Base-by-base conservation (phyloP, 1,140 invertebrate species). In the Hyles euphorbiae region DNA sequence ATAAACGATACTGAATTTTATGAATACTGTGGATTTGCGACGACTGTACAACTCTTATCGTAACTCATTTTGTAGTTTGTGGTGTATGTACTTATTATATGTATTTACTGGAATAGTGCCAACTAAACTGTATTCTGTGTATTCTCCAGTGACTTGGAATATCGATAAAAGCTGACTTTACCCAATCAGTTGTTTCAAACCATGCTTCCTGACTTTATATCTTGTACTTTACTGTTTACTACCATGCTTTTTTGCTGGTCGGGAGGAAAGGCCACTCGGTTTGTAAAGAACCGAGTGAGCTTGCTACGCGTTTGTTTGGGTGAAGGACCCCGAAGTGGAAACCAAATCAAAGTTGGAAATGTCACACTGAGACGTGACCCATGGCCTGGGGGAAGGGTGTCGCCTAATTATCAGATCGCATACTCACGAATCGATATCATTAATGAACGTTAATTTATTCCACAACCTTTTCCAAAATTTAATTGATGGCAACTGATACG, bases 271-370 rank as follows among this genome's bases (percentile, higher is more conserved):
- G 63, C 63, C 63, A 76, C 72, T 82, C 76, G 81, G 74, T 83
- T 72, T 78, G 80, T 76, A 76, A 81, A 59, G 63, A 71, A 68
- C 68, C 69, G 68, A 68, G 68, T 63, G 75, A 79, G 78, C 74
- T 81, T 65, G 73, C 71, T 81, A 81, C 78, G 75, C 74, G 68
- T 73, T 59, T 58, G 72, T 83, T 79, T 85, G 82, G 87, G 81
- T 80, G 77, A 84, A 85, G 78, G 79, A 91, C 86, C 87, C 89
- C 88, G 88, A 78, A 92, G 90, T 93, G 92, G 92, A 93, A 93
- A 93, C 92, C 92, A 93, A 93, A 93, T 93, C 92, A 92, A 92
- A 88, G 91, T 90, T 90, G 83, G 72, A 76, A 92, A 92, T 90
- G 91, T 91, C 91, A 92, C 91, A 83, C 71, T 87, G 90, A 88